Base-by-base conservation (phyloP, 2,797 vertebrate genomes). In the Sternotherus odoratus region DNA sequence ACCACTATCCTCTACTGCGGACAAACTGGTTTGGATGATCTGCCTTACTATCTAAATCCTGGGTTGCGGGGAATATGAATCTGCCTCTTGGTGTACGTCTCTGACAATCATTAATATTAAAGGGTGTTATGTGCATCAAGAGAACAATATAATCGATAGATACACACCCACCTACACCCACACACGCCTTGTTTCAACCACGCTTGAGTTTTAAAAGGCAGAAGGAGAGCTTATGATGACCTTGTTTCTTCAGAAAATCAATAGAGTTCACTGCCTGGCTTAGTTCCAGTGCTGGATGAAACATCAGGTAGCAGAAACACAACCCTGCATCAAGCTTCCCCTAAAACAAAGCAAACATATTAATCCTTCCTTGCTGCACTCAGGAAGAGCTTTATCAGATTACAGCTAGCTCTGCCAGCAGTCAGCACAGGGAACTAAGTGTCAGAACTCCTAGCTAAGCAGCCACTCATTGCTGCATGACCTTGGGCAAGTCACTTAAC, bases 21-120 rank as follows among this genome's bases (percentile, higher is more conserved):
- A 60, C 46, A 21, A 4, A 46, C 26, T 11, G 2, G 10, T 43
- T 17, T 50, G 74, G 24, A 30, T 39, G 6, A 57, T 11, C 9
- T 56, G 12, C n/a, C 1, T 5, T 1, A 1, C 0, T n/a, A 46
- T 46, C 3, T 4, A 2, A 4, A 36, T 36, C 17, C 51, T 1
- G 36, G 51, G 43, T 24, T 16, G 24, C 43, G n/a, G 43, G 30
- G 6, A 48, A 28, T 28, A 60, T 54, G 17, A 74, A 74, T n/a
- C 24, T 12, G 12, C n/a, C 6, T 19, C 5, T 60, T n/a, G 13
- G 15, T 33, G 43, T 6, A 3, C 2, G 46, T 17, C 26, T 2
- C 2, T 4, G 10, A 57, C 26, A 12, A 26, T 26, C 43, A 21
- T 9, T 50, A 19, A 11, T 60, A 49, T 26, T 49, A 36, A 33